These are phyloP conservation scores for Noturus placidus DNA, from an alignment of 2,113 vertebrate genomes.

Conservation along the genomic window DNA sequence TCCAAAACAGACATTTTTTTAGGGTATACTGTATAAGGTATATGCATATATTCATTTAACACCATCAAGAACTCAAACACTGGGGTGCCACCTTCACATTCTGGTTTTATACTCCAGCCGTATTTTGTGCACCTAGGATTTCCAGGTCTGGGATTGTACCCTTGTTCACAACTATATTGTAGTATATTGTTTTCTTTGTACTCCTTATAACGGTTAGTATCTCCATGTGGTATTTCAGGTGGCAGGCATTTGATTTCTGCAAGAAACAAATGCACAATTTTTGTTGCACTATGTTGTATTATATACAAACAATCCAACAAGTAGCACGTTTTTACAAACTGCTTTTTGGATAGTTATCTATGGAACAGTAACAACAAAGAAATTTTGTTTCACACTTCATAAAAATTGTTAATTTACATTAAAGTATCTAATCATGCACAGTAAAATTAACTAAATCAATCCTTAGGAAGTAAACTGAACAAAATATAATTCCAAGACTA, in stretches of 20 bases:
- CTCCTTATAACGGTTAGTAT: accelerated
- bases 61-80: not conserved
- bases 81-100: conserved; percentile 60
- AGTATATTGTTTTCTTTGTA: conserved; percentile 48
- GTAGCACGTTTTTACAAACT: not conserved
- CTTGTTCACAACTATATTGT: not conserved
- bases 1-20: not conserved
- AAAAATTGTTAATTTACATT: not conserved
- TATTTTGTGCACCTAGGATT: conserved; percentile 50
- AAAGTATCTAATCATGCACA: not conserved
- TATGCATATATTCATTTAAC: not conserved
- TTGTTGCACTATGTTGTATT: not conserved
- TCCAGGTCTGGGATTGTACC: not conserved
- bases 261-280: not conserved
- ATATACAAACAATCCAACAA: not conserved
- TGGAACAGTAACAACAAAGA: not conserved
- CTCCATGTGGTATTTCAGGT: conserved; percentile 40
- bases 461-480: not conserved
- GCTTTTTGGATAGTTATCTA: not conserved
- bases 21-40: too few relatives aligned
- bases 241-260: conserved; percentile 54
- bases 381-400: not conserved
- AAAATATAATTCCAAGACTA: not conserved
- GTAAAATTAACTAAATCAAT: not conserved
- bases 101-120: conserved; percentile 61